Conservation (phyloP, 1,140 invertebrate genomes). For the Gryon sp. region DNA sequence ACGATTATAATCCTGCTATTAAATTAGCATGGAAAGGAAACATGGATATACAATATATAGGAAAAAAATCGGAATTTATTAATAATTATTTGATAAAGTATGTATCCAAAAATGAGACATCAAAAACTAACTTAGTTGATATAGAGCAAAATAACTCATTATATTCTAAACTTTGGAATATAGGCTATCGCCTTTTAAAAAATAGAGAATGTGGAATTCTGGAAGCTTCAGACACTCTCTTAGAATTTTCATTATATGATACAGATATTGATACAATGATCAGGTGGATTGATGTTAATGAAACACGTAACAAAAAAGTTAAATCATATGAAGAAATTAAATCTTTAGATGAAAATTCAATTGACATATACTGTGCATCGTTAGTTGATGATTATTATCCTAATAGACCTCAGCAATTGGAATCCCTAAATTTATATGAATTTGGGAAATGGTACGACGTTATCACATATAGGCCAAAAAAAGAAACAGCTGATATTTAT, state of each 20-base stretch:
- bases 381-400: slow-evolving; percentile 1
- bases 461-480: no score
- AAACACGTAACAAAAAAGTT: slow-evolving; percentile 59
- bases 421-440: neutral
- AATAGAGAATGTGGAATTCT: slow-evolving; percentile 68
- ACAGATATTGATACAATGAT: slow-evolving; percentile 69
- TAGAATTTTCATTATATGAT: slow-evolving; percentile 60
- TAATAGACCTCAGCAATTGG: neutral
- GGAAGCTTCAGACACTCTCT: slow-evolving; percentile 68
- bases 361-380: neutral
- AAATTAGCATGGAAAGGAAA: slow-evolving; percentile 59
- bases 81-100: slow-evolving; percentile 53
- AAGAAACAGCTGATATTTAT: no score
- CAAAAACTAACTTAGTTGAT: slow-evolving; percentile 8
- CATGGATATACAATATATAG: slow-evolving; percentile 63
- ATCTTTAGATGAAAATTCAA: slow-evolving; percentile 20
- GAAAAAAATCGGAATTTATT: slow-evolving; percentile 52
- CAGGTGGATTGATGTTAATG: slow-evolving; percentile 68
- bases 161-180: slow-evolving; percentile 18
- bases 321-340: slow-evolving; percentile 63
- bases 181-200: slow-evolving; percentile 40
- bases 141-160: slow-evolving; percentile 36
- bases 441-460: neutral
- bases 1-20: slow-evolving; percentile 22
- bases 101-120: slow-evolving; percentile 29